Evolutionary conservation across 2,888 invertebrate genomes (phyloP).

Genomic region (Drosophila diplacantha): DNA sequence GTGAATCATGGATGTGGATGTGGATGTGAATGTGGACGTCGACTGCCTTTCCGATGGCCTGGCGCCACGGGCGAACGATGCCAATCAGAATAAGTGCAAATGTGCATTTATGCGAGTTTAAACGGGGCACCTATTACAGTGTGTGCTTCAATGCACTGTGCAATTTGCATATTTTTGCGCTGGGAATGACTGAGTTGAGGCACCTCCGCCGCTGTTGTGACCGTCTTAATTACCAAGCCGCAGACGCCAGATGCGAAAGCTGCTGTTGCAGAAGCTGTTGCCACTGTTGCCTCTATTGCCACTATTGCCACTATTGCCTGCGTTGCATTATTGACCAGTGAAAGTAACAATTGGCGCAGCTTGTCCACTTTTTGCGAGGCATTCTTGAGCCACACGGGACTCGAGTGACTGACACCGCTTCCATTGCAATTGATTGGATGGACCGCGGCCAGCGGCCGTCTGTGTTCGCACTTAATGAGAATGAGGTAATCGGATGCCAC

Average conservation of each 20-base stretch:
- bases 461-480: constrained; percentile 16
- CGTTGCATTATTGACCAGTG: constrained; percentile 63
- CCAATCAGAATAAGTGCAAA: constrained; percentile 70
- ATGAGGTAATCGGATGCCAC: constrained; percentile 46
- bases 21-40: constrained; percentile 13
- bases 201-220: constrained; percentile 29
- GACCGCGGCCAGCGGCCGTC: constrained; percentile 4
- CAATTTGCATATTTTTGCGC: constrained; percentile 57
- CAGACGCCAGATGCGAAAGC: constrained; percentile 42
- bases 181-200: constrained; percentile 40
- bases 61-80: constrained; percentile 64
- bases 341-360: constrained; percentile 62
- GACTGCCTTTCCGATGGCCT: constrained; percentile 30
- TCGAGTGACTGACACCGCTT: constrained; percentile 18
- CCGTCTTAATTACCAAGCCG: constrained; percentile 60
- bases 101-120: constrained; percentile 60
- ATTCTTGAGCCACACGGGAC: constrained; percentile 41
- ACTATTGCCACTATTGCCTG: constrained; percentile 17
- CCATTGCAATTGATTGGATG: constrained; percentile 38
- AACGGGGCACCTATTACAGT: constrained; percentile 16
- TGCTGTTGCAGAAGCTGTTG: constrained; percentile 32
- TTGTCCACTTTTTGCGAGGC: constrained; percentile 40
- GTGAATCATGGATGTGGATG: constrained; percentile 52
- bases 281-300: constrained; percentile 20
- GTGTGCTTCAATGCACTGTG: constrained; percentile 24